Evolutionary conservation across 2,888 invertebrate genomes (phyloP).

Genomic region (Stomorhina lunata): DNA sequence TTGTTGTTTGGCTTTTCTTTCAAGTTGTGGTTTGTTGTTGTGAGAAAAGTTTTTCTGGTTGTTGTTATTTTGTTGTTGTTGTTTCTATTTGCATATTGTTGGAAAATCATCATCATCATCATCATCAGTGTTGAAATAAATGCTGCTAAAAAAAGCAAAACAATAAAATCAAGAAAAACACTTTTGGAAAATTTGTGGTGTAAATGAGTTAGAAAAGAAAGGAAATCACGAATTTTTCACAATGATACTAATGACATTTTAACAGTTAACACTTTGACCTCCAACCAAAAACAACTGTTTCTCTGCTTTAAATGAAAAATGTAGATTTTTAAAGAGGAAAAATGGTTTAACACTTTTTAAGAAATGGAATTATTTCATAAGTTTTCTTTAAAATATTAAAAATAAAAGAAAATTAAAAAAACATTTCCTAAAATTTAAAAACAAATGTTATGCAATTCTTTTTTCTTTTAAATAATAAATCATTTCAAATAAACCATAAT

Average conservation of each 20-base stretch:
- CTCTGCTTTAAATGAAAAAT: constrained; percentile 7
- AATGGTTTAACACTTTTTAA: background rate
- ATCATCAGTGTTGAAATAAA: constrained; percentile 13
- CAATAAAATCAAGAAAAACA: background rate
- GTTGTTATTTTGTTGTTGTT: background rate
- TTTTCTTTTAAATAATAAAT: too few relatives aligned
- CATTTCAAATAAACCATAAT: too few relatives aligned
- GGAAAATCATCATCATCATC: too few relatives aligned
- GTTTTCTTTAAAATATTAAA: too few relatives aligned
- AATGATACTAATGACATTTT: constrained; percentile 42
- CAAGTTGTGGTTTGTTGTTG: constrained; percentile 36
- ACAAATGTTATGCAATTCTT: too few relatives aligned
- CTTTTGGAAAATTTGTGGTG: constrained; percentile 40
- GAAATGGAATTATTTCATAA: background rate
- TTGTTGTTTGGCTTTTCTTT: constrained; percentile 2
- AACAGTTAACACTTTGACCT: constrained; percentile 55
- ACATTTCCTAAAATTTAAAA: too few relatives aligned
- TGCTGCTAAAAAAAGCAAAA: background rate
- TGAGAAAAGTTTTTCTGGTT: constrained; percentile 29
- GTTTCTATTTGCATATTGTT: constrained; percentile 32
- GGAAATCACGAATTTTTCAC: constrained; percentile 55
- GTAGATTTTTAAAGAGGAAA: background rate
- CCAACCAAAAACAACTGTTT: constrained; percentile 28
- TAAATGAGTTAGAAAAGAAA: constrained; percentile 60
- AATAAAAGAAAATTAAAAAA: too few relatives aligned